phyloP scores from a whole-genome alignment of 1,140 invertebrate genomes.

The Propsilocerus akamusi region DNA sequence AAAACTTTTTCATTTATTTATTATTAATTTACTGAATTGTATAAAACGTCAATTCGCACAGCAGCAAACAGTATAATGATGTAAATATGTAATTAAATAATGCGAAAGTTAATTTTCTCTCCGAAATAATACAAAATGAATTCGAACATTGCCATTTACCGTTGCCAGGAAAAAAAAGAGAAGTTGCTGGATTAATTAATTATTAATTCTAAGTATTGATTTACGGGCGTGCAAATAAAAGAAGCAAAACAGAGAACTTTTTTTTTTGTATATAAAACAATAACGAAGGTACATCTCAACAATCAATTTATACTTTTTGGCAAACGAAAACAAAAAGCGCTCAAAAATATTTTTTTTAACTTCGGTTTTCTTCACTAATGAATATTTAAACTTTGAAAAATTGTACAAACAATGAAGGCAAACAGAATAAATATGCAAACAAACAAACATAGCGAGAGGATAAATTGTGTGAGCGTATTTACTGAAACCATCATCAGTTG shows the following conservation, averaged over 20 bases:
- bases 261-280: too few species aligned
- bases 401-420: not conserved
- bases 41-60: slow-evolving; percentile 1
- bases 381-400: too few species aligned
- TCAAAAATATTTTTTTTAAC: too few species aligned
- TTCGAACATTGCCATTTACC: not conserved
- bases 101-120: not conserved
- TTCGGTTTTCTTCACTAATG: too few species aligned
- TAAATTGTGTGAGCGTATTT: not conserved
- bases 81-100: slow-evolving; percentile 3
- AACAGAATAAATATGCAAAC: not conserved
- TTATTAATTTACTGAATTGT: slow-evolving; percentile 2
- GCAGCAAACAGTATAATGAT: not conserved
- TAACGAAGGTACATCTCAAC: too few species aligned
- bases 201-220: slow-evolving; percentile 2
- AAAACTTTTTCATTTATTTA: slow-evolving; percentile 1
- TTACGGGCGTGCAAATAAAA: not conserved
- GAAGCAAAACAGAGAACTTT: not conserved
- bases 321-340: too few species aligned
- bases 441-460: not conserved
- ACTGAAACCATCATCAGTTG: not conserved
- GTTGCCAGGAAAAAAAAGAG: too few species aligned
- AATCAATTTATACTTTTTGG: too few species aligned
- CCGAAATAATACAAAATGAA: not conserved
- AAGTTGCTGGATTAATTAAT: slow-evolving; percentile 1